These are phyloP conservation scores for Lethrus apterus DNA, from an alignment of 1,140 invertebrate genomes.

Conservation along the genomic window DNA sequence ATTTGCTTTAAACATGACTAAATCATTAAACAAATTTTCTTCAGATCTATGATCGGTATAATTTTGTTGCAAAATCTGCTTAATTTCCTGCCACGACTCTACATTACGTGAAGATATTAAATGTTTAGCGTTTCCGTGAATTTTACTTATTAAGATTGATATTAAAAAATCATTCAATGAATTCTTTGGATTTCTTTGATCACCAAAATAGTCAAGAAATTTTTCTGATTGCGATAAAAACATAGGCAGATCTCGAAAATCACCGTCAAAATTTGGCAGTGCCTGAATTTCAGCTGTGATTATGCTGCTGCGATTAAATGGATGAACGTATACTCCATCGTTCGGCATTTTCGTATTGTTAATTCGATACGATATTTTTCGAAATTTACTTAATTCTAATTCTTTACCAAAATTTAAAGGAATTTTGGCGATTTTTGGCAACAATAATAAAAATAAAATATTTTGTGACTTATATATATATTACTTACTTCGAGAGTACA, in stretches of 20 bases:
- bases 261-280: not conserved
- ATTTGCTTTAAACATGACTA: not conserved
- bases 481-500: too few species aligned
- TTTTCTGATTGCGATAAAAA: not conserved
- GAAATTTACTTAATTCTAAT: too few species aligned
- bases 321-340: too few species aligned
- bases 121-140: slow-evolving; percentile 1
- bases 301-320: not conserved
- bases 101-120: not conserved
- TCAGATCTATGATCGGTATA: not conserved
- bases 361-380: too few species aligned
- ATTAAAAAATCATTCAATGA: not conserved
- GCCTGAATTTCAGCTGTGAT: not conserved
- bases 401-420: too few species aligned
- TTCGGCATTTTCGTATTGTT: too few species aligned
- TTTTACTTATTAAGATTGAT: not conserved
- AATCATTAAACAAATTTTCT: not conserved
- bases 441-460: too few species aligned
- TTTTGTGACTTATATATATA: too few species aligned
- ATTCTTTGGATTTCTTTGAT: not conserved
- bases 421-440: too few species aligned
- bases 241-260: not conserved
- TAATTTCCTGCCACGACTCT: not conserved
- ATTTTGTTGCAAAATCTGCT: not conserved
- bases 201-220: not conserved